Conservation (phyloP, 2,888 invertebrate genomes). For the Habrosyne pyritoides region DNA sequence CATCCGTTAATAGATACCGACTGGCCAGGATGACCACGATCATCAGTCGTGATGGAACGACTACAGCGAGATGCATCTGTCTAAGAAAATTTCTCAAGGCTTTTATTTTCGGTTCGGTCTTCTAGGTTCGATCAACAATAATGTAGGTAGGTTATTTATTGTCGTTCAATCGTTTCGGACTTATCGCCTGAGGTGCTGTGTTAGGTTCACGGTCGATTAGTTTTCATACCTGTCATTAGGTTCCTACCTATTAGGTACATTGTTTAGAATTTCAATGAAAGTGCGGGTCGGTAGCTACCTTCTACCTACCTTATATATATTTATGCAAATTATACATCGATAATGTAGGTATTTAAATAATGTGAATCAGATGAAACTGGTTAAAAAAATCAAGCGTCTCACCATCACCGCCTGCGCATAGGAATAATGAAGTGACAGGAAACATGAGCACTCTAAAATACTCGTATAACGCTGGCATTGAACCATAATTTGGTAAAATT, state of each 20-base stretch:
- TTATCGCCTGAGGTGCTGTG: conserved; percentile 38
- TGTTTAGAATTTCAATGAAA: conserved; percentile 13
- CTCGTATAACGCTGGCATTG: not conserved
- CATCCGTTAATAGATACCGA: not conserved
- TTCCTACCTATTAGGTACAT: conserved; percentile 12
- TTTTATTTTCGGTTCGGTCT: no score
- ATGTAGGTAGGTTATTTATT: conserved; percentile 17
- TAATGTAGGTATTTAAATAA: conserved; percentile 9
- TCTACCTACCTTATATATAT: not conserved
- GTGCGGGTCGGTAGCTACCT: not conserved
- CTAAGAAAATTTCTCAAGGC: conserved; percentile 33
- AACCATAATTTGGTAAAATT: not conserved
- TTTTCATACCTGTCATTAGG: conserved; percentile 22
- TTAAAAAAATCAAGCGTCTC: not conserved
- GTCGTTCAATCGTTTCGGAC: conserved; percentile 34
- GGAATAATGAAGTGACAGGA: not conserved
- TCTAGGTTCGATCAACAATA: conserved; percentile 38
- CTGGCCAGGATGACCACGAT: not conserved
- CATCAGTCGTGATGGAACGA: not conserved
- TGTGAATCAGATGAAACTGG: conserved; percentile 34
- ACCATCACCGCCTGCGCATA: not conserved
- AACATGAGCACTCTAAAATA: not conserved
- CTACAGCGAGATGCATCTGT: conserved; percentile 16
- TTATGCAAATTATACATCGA: not conserved
- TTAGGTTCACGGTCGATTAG: conserved; percentile 43